These are phyloP conservation scores for Squalus acanthias DNA, from an alignment of 2,797 vertebrate species.

Conservation along the genomic window DNA sequence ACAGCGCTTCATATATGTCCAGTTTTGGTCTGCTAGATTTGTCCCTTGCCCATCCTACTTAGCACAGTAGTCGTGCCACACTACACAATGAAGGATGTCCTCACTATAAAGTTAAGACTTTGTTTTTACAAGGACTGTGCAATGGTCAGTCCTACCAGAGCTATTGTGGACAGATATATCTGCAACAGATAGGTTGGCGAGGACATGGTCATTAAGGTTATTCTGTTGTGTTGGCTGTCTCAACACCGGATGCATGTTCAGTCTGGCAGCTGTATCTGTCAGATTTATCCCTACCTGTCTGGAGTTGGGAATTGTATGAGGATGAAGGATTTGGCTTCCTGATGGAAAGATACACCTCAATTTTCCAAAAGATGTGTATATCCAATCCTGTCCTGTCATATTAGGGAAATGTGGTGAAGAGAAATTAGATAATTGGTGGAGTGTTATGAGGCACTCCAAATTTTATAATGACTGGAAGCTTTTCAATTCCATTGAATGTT, in stretches of 20 bases:
- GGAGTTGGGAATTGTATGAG: neutral
- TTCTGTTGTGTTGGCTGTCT: neutral
- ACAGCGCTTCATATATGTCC: neutral
- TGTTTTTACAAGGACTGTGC: neutral
- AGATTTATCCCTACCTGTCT: neutral
- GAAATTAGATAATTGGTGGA: neutral
- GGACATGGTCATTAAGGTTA: too few relatives aligned
- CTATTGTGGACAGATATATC: too few relatives aligned
- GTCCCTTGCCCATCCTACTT: neutral
- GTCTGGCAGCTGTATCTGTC: neutral
- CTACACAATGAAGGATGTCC: neutral
- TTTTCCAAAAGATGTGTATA: neutral
- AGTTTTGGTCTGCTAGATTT: neutral
- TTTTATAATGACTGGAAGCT: neutral
- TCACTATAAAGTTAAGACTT: neutral
- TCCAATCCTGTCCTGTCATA: neutral
- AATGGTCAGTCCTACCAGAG: too few relatives aligned
- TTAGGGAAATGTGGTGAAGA: neutral
- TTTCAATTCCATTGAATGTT: neutral
- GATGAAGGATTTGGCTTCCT: neutral
- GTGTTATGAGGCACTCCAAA: neutral
- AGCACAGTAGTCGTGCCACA: neutral
- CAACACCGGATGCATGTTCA: neutral
- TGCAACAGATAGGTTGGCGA: neutral
- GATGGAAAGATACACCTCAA: neutral